phyloP scores from a whole-genome alignment of 2,797 vertebrate genomes.

The Melanotaenia boesemani region DNA sequence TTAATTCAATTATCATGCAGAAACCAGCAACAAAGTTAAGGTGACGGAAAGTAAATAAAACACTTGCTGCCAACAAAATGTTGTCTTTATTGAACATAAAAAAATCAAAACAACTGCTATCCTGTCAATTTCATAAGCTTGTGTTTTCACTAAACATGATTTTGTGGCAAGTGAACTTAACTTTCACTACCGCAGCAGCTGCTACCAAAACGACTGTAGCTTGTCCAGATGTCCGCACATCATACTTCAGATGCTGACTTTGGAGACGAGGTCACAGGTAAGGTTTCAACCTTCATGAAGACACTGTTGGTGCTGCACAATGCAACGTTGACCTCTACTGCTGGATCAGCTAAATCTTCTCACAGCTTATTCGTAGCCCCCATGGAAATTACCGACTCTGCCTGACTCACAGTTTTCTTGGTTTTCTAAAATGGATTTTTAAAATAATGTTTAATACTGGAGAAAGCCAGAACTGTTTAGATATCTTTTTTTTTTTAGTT shows the following conservation, averaged over 20 bases:
- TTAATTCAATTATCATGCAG: not conserved
- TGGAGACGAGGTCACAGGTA: not conserved
- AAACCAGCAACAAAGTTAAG: not conserved
- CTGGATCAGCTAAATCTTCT: slow-evolving; percentile 7
- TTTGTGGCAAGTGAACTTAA: not conserved
- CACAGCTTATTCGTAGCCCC: not conserved
- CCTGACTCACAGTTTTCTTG: slow-evolving; percentile 5
- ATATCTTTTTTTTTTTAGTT: slow-evolving; percentile 5
- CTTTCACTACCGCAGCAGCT: slow-evolving; percentile 1
- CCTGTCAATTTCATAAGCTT: not conserved
- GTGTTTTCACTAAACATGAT: not conserved
- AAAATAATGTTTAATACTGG: slow-evolving; percentile 7
- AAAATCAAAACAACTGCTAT: not conserved
- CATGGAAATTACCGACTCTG: not conserved
- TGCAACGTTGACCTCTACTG: slow-evolving; percentile 6
- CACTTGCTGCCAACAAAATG: not conserved
- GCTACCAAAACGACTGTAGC: not conserved
- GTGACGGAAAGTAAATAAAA: not conserved
- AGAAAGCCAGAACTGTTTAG: slow-evolving; percentile 10
- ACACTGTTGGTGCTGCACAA: slow-evolving; percentile 13
- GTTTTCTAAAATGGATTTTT: not conserved
- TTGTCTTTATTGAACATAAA: not conserved
- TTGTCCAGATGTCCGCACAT: slow-evolving; percentile 11
- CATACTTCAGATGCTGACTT: slow-evolving; percentile 18
- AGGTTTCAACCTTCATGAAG: slow-evolving; percentile 13